Base-by-base conservation (phyloP, 2,888 invertebrate species). In the Dascillus cervinus region DNA sequence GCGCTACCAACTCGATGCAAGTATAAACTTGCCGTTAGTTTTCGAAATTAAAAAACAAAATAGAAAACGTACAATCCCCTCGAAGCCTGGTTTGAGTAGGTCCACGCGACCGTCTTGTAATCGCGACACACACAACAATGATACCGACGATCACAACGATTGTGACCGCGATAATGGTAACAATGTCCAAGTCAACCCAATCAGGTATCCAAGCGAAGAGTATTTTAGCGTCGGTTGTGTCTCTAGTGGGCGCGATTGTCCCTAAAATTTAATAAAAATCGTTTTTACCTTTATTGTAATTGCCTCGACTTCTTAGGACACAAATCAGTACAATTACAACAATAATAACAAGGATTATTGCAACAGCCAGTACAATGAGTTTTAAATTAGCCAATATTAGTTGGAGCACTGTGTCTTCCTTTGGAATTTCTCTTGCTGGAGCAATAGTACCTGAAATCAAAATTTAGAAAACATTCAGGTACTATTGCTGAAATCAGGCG, bases 321-420 rank as follows among this genome's bases (percentile, higher is more conserved):
- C 89, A 90, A 63, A 91, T 88, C 64, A 94, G 89, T 64, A 88
- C 81, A 62, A 91, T 80, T 57, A 91, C 91, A 67, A 91, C 85
- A 65, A 92, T 83, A 67, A 91, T 86, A 70, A 94, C 90, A 59
- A 92, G 77, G 53, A 88, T 75, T 54, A 90, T 89, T 49, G 90
- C 89, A 64, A 88, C 85, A 55, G 92, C 86, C 34, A 92, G 92
- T 58, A 94, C 87, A 70, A 94, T 86, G 62, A 94, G 80, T 74
- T 90, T 89, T 63, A 91, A 77, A 70, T 91, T 88, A 56, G 86
- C 81, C 69, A 89, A 79, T 66, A 90, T 79, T 60, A 86, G 80
- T 75, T 83, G 83, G 28, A 38, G 28, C 71, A 88, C 74, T 52
- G 87, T 85, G 66, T 85, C 85, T 69, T 86, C 85, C 58, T 82